Conservation (phyloP, 2,888 invertebrate genomes). For the Biston stratarius region DNA sequence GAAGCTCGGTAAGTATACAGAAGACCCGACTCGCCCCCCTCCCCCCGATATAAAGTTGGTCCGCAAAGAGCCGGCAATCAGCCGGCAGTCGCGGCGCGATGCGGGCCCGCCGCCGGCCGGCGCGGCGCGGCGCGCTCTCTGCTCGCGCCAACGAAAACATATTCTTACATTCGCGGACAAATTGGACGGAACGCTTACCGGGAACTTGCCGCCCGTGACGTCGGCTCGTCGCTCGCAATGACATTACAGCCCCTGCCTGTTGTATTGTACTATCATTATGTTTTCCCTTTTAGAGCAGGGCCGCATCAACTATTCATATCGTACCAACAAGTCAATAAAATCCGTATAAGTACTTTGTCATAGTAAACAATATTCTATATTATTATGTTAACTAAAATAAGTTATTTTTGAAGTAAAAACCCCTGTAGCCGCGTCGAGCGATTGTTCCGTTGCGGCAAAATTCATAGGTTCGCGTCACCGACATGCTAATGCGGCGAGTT, state of each 20-base stretch:
- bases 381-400: too few relatives aligned
- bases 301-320: too few relatives aligned
- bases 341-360: too few relatives aligned
- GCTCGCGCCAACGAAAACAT: constrained; percentile 33
- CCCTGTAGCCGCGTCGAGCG: too few relatives aligned
- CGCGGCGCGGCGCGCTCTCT: background rate
- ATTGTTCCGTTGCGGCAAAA: too few relatives aligned
- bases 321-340: too few relatives aligned
- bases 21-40: background rate
- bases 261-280: too few relatives aligned
- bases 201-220: constrained; percentile 10
- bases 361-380: too few relatives aligned
- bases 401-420: too few relatives aligned
- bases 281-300: too few relatives aligned
- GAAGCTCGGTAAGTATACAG: background rate
- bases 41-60: background rate
- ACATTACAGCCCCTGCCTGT: constrained; percentile 1
- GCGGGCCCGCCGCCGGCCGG: background rate
- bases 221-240: background rate
- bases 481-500: too few relatives aligned
- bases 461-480: too few relatives aligned
- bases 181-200: constrained; percentile 26
- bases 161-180: constrained; percentile 34
- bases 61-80: background rate
- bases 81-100: background rate